Evolutionary conservation across 2,113 vertebrate genomes (phyloP).

Genomic region (Rissa tridactyla): DNA sequence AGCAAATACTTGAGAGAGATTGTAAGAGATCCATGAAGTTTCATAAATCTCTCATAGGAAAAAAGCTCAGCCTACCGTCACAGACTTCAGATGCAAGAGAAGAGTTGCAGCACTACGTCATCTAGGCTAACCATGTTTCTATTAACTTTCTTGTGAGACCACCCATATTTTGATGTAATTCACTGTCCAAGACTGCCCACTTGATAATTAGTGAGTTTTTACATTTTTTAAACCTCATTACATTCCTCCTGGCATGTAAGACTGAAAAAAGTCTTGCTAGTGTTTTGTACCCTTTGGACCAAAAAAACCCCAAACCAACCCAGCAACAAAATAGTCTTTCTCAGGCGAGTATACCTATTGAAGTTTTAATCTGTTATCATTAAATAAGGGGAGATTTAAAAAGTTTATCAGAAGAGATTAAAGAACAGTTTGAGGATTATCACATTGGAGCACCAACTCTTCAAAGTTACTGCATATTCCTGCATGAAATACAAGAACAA

Average conservation of each 20-base stretch:
- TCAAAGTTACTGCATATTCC: neutral
- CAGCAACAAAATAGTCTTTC: neutral
- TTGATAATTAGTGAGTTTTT: neutral
- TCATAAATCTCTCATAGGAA: neutral
- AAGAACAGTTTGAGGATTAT: neutral
- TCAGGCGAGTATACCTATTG: neutral
- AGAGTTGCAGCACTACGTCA: neutral
- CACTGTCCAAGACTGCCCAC: neutral
- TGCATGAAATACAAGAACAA: neutral
- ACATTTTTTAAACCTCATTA: neutral
- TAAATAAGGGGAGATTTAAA: neutral
- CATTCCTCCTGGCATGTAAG: neutral
- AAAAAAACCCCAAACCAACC: neutral
- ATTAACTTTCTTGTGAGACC: neutral
- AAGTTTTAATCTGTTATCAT: neutral
- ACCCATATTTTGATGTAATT: neutral
- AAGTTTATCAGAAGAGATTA: neutral
- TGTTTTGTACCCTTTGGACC: neutral
- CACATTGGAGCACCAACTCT: neutral
- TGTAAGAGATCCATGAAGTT: neutral
- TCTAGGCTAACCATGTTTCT: neutral
- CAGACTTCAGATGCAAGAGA: neutral
- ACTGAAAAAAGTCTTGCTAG: neutral
- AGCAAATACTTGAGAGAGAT: neutral
- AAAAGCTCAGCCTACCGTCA: accelerated